Percentiles rank a stretch among this genome's conserved stretches.
phyloP scores from a whole-genome alignment of 2,888 invertebrate genomes.

The Rhogogaster chlorosoma region DNA sequence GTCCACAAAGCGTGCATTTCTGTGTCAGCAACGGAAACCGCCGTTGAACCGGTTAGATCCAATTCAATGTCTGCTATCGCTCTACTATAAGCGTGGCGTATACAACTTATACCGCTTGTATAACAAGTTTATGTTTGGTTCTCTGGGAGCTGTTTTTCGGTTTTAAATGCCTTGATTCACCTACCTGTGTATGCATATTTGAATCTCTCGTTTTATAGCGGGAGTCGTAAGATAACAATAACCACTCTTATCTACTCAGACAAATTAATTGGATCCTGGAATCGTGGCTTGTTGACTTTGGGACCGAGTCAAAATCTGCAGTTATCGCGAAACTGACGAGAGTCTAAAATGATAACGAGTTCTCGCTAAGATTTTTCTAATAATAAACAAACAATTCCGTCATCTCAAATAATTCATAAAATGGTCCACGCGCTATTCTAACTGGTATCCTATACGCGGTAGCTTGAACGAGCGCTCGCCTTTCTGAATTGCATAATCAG shows the following conservation, averaged over 20 bases:
- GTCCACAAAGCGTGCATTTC: background rate
- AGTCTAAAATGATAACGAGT: background rate
- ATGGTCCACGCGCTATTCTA: background rate
- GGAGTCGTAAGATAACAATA: background rate
- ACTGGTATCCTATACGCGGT: background rate
- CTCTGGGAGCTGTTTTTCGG: background rate
- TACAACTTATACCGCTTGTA: background rate
- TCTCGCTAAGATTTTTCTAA: background rate
- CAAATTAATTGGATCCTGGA: conserved; percentile 25
- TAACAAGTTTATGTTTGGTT: background rate
- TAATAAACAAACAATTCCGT: background rate
- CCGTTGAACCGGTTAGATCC: conserved; percentile 28
- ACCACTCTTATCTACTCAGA: background rate
- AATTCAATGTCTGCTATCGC: conserved; percentile 18
- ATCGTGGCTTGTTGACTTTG: conserved; percentile 13
- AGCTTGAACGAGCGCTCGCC: background rate
- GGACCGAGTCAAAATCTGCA: conserved; percentile 21
- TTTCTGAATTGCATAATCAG: background rate
- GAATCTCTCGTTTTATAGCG: background rate
- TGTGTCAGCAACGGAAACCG: conserved; percentile 29
- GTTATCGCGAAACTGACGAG: conserved; percentile 1
- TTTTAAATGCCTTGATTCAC: background rate
- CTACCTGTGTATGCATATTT: background rate
- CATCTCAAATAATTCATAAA: background rate
- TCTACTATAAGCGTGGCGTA: background rate